A percentile compares a stretch with the other conserved stretches of the same genome.
Conservation (phyloP, 1,140 invertebrate species). For the Acromyrmex echinatior region DNA sequence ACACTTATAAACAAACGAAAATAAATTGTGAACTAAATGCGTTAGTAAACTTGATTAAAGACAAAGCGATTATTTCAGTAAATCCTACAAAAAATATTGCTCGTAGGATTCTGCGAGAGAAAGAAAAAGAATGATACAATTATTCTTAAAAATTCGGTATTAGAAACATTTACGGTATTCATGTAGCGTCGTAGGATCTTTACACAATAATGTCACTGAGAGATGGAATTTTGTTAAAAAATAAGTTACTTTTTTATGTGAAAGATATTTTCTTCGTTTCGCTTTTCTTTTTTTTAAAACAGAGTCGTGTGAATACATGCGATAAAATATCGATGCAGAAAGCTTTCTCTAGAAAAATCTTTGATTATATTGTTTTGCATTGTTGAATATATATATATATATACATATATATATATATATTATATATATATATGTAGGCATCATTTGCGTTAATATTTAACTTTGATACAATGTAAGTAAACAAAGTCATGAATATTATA, state of each 20-base stretch:
- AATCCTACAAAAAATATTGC: slow-evolving; percentile 27
- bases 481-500: too few species aligned
- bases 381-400: not conserved
- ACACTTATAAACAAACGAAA: not conserved
- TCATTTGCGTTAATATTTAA: not conserved
- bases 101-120: not conserved
- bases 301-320: not conserved
- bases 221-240: slow-evolving; percentile 18
- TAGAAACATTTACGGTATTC: not conserved
- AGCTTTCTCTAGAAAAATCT: not conserved
- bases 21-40: slow-evolving; percentile 5
- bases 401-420: too few species aligned
- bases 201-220: not conserved
- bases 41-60: not conserved
- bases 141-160: not conserved
- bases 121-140: not conserved
- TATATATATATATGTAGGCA: too few species aligned
- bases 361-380: not conserved
- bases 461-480: slow-evolving; percentile 4
- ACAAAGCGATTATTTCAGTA: slow-evolving; percentile 16
- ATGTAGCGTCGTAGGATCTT: not conserved
- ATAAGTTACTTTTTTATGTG: slow-evolving; percentile 1
- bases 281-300: slow-evolving; percentile 12
- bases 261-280: slow-evolving; percentile 3
- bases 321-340: not conserved